Evolutionary conservation across 1,140 invertebrate genomes (phyloP), one percentile per base, ranked within the genome.

Genomic region (Diachasmimorpha longicaudata): DNA sequence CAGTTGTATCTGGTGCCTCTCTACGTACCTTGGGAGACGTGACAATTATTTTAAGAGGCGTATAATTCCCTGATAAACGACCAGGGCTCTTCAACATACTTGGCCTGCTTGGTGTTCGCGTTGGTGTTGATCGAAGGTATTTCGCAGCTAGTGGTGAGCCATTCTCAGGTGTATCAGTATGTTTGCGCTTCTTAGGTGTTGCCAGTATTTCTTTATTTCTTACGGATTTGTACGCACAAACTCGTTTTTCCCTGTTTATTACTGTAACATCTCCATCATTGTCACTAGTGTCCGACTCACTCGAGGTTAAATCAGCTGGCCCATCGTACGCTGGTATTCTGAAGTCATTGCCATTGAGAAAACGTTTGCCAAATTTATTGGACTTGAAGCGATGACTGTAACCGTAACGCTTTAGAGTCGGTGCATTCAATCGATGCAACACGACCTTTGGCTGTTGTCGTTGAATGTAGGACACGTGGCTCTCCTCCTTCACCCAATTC

Each of bases 321-420:
- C 75, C 79, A 39, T 79, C 91, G 82, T 85, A 92, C 9, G 90
- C 88, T 16, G 91, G 89, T 74, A 93, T 91, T 67, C 76, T 86
- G 77, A 68, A 77, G 21, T 74, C 66, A 19, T 70, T 74, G 1
- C 6, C 36, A 37, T 67, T 75, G 21, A 70, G 46, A 11, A 58
- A 68, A 19, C 31, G 72, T 68, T 76, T 78, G 9, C 68, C 68
- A 25, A 74, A 68, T 77, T 21, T 76, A 0, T 75, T 69, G n/a
- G 52, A 66, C 58, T 63, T 72, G 25, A 70, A 58, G 14, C 55
- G 52, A 21, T 58, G 72, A 0, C 48, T 67, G 25, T 70, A 74
- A 0, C 78, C 72, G 36, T 76, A 77, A 31, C 19, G 48, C 55
- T 76, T 79, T 5, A 76, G 23, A 0, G 25, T 23, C 36, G 73